Evolutionary conservation across 2,888 invertebrate species (phyloP).

Genomic region (Pristionchus exspectatus): DNA sequence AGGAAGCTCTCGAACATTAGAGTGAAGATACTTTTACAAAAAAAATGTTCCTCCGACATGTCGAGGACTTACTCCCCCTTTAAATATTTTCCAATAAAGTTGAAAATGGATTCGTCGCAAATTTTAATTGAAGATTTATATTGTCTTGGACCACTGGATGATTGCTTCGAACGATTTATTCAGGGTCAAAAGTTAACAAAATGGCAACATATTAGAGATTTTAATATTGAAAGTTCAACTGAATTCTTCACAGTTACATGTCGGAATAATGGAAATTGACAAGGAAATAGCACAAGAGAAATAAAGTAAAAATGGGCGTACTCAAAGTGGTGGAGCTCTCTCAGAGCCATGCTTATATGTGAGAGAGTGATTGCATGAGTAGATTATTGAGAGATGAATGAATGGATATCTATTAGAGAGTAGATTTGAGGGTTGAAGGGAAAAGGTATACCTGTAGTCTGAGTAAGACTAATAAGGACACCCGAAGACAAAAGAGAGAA

Average conservation of each 20-base stretch:
- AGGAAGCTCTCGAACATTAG: too few species aligned
- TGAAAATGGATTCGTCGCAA: too few species aligned
- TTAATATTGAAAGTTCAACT: slow-evolving; percentile 29
- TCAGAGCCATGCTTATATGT: slow-evolving; percentile 54
- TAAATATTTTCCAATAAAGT: too few species aligned
- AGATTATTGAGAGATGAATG: not conserved
- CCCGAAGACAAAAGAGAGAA: slow-evolving; percentile 7
- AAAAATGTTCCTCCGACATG: too few species aligned
- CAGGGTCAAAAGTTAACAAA: slow-evolving; percentile 29
- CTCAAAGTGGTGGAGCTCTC: slow-evolving; percentile 54
- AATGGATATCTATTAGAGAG: slow-evolving; percentile 4
- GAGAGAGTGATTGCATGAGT: slow-evolving; percentile 47
- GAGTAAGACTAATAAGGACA: slow-evolving; percentile 37
- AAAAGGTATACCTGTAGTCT: slow-evolving; percentile 37
- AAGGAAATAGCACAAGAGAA: slow-evolving; percentile 28
- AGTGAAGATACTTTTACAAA: too few species aligned
- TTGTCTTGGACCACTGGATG: not conserved
- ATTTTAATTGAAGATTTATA: not conserved
- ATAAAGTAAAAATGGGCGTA: slow-evolving; percentile 10
- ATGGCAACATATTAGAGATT: slow-evolving; percentile 47
- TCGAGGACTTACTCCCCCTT: too few species aligned
- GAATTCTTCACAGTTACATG: slow-evolving; percentile 22
- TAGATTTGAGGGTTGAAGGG: slow-evolving; percentile 11
- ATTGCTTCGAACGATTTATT: slow-evolving; percentile 31
- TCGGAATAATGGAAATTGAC: not conserved